Evolutionary conservation across 2,888 invertebrate genomes (phyloP), one percentile per base, ranked within the genome.

Genomic region (Mongoloraphidia duomilia): DNA sequence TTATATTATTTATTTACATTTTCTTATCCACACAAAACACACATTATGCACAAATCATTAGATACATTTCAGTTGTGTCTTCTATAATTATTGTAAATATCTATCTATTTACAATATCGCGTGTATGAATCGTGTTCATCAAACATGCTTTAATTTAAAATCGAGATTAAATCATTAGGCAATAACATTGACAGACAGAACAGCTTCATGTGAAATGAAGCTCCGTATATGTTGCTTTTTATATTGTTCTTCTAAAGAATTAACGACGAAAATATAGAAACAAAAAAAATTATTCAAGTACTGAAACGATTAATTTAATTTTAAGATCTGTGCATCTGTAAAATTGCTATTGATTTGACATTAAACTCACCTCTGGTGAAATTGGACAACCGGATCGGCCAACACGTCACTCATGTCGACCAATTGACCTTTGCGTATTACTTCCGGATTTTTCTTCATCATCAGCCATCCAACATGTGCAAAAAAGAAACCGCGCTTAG

Each of bases 401-500:
- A 70, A 55, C 17, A 94, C 74, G 63, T 95, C 94, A 36, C 76
- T 80, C 75, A 91, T 79, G 62, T 94, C 88, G n/a, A 93, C 70
- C 58, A 78, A 77, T 47, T 72, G 74, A 33, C 94, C 93, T 60
- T 84, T 82, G 17, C 70, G 70, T 44, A 84, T 69, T 1, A 94
- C 90, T 51, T 86, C 84, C 0, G 90, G 89, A 64, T 92, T 92
- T 64, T 94, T 93, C 58, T 79, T 78, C 77, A 84, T 79, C 81
- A 87, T 82, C 17, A 94, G 73, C 95, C 94, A 95, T 17, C 94
- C 94, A 37, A 92, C 80, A 64, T 95, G 94, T 0, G 93, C 75
- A 69, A 93, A 95, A 68, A 95, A 92, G 69, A 91, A 89, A 0
- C 92, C 92, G 8, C 88, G 74, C 49, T 76, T 76, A 4, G 81